phyloP scores from a whole-genome alignment of 2,888 invertebrate species.

The Ceraclea dissimilis region DNA sequence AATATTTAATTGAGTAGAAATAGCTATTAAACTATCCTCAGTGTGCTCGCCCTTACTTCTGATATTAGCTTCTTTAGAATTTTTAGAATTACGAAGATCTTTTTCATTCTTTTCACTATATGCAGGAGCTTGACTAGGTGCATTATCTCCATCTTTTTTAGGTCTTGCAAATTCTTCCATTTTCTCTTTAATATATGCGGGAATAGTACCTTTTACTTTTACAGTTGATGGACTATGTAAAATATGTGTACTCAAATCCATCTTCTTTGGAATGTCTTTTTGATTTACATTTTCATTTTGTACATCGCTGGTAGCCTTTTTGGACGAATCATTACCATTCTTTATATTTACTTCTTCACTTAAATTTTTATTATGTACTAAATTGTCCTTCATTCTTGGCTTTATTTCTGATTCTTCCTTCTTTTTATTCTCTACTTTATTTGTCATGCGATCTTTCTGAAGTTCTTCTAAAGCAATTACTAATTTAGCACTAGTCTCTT shows the following conservation, averaged over 20 bases:
- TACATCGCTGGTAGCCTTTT: neutral
- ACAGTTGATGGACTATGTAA: conserved; percentile 5
- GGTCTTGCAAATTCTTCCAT: conserved; percentile 17
- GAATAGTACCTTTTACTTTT: conserved; percentile 13
- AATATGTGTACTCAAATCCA: conserved; percentile 4
- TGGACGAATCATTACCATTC: neutral
- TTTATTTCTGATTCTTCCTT: conserved; percentile 33
- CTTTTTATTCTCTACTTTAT: neutral
- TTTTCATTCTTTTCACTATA: neutral
- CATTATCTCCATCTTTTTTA: conserved; percentile 4
- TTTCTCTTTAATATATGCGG: conserved; percentile 16
- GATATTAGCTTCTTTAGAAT: conserved; percentile 6
- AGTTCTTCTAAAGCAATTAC: conserved; percentile 59
- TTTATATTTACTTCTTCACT: neutral
- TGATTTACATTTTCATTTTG: neutral
- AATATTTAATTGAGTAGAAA: conserved; percentile 44
- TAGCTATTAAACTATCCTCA: conserved; percentile 45
- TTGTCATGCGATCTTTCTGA: conserved; percentile 31
- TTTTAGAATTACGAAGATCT: neutral
- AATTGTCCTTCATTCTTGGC: neutral
- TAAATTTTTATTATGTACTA: neutral
- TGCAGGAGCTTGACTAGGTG: neutral
- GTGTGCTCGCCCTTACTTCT: conserved; percentile 28
- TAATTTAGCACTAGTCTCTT: conserved; percentile 63
- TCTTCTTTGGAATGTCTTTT: conserved; percentile 5